Base-by-base conservation (phyloP, 2,888 invertebrate species). In the Cremastinae sp. region DNA sequence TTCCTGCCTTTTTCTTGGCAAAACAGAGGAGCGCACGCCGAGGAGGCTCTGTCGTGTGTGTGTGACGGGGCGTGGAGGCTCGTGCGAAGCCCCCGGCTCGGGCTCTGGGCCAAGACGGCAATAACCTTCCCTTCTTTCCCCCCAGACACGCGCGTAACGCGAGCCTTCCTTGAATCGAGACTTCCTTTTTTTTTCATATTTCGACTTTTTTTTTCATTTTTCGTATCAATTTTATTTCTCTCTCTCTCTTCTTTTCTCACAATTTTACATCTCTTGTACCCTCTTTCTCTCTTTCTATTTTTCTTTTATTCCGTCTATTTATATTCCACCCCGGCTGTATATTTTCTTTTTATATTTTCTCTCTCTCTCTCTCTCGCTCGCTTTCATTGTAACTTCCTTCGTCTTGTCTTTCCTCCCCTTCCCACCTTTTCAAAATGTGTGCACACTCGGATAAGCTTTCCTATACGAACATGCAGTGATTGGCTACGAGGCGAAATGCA, bases 101-200 rank as follows among this genome's bases (percentile, higher is more conserved):
- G 76, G 74, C 73, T 76, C 69, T 76, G 70, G 74, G 77, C 77
- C 77, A 77, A 77, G 77, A 77, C 74, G 77, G 77, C 77, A 77
- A 77, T 77, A 77, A 74, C 64, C 28, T 28, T 28, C 28, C 28
- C 28, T 5, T 28, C 5, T 28, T 5, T 5, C 76, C 76, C 51
- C 69, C 74, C 45, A 65, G 70, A 70, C 53, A 64, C 43, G 38
- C 72, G 62, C 72, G 62, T 62, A 5, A 66, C 72, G 49, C 74
- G 72, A 61, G 51, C 58, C 56, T 54, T 53, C 61, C 61, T 41
- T 16, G 56, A 43, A 75, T 41, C 34, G 66, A 66, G 73, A 65
- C 47, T 14, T 12, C 47, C 41, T 41, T 9, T 5, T 41, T 41
- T 41, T 41, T 41, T 41, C 41, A 41, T 41, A 41, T 12, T 41